phyloP scores from a whole-genome alignment of 2,888 invertebrate genomes.

The Ormyrus thymus region DNA sequence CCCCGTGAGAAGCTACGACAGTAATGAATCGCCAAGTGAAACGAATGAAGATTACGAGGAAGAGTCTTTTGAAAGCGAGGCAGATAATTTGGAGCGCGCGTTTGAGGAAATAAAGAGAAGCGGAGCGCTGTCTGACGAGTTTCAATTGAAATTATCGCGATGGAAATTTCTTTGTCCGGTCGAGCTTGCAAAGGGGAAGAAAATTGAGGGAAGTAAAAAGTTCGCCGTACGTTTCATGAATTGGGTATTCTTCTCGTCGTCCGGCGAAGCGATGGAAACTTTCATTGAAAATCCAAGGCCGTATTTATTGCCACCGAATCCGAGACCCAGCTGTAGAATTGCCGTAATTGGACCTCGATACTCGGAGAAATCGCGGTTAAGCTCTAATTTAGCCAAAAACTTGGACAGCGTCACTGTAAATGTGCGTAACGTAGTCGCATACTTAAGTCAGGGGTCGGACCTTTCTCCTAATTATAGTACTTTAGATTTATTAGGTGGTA shows the following conservation, averaged over 20 bases:
- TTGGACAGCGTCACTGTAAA: slow-evolving; percentile 76
- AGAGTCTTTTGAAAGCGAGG: slow-evolving; percentile 6
- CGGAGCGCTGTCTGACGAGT: slow-evolving; percentile 67
- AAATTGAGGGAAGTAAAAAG: slow-evolving; percentile 76
- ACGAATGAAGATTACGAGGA: slow-evolving; percentile 56
- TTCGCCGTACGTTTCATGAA: slow-evolving; percentile 79
- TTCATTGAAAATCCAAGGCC: slow-evolving; percentile 81
- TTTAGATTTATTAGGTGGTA: too few relatives aligned
- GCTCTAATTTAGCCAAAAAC: slow-evolving; percentile 77
- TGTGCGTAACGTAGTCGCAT: slow-evolving; percentile 60
- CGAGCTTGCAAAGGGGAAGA: slow-evolving; percentile 78
- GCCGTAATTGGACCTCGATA: slow-evolving; percentile 79
- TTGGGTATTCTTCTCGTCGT: slow-evolving; percentile 79
- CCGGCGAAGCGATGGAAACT: slow-evolving; percentile 75
- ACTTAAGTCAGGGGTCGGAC: neutral
- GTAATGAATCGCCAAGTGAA: neutral
- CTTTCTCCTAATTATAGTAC: too few relatives aligned
- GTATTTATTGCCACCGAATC: slow-evolving; percentile 78
- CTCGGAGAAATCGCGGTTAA: slow-evolving; percentile 79
- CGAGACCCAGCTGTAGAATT: slow-evolving; percentile 79
- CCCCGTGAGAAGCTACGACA: slow-evolving; percentile 25
- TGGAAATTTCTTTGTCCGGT: slow-evolving; percentile 82
- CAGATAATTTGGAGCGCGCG: slow-evolving; percentile 17
- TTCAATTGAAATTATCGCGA: slow-evolving; percentile 76
- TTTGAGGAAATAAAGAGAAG: slow-evolving; percentile 48